Percentiles rank a stretch among this genome's conserved stretches.
Conservation (phyloP, 2,113 vertebrate genomes). For the Tor tambroides region DNA sequence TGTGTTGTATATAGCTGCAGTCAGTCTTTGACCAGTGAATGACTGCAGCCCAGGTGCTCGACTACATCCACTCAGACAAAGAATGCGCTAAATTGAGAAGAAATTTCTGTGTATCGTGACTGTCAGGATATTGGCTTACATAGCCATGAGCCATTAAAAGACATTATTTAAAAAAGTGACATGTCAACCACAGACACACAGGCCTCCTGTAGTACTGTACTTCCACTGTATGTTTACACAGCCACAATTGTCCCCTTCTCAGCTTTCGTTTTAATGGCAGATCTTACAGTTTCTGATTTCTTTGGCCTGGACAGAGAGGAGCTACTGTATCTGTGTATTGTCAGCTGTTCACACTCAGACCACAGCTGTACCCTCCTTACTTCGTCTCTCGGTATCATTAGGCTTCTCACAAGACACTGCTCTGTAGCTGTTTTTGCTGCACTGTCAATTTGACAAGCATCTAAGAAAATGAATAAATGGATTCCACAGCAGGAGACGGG, state of each 20-base stretch:
- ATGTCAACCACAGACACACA: conserved; percentile 31
- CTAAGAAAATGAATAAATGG: conserved; percentile 37
- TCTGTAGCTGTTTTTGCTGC: conserved; percentile 69
- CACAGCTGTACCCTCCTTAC: conserved; percentile 63
- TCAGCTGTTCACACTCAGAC: conserved; percentile 73
- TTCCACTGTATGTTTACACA: conserved; percentile 56
- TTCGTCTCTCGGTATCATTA: conserved; percentile 59
- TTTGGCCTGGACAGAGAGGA: conserved; percentile 50
- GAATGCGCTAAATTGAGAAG: conserved; percentile 25
- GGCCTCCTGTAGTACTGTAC: conserved; percentile 23
- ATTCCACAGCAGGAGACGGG: neutral
- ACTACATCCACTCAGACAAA: neutral
- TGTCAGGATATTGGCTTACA: conserved; percentile 33
- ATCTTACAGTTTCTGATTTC: conserved; percentile 45
- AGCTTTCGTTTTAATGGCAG: conserved; percentile 46
- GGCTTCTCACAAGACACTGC: conserved; percentile 39
- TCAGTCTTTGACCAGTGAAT: conserved; percentile 28
- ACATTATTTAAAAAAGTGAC: conserved; percentile 34
- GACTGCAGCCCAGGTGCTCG: conserved; percentile 43
- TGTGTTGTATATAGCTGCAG: conserved; percentile 48
- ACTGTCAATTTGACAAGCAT: conserved; percentile 62
- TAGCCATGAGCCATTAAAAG: conserved; percentile 15
- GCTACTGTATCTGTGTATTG: conserved; percentile 65
- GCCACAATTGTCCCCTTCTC: conserved; percentile 56
- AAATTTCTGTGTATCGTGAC: conserved; percentile 10